Percentiles rank a stretch among this genome's conserved stretches.
These are phyloP conservation scores for Trachymyrmex cornetzi DNA, from an alignment of 1,140 invertebrate genomes.

Conservation along the genomic window DNA sequence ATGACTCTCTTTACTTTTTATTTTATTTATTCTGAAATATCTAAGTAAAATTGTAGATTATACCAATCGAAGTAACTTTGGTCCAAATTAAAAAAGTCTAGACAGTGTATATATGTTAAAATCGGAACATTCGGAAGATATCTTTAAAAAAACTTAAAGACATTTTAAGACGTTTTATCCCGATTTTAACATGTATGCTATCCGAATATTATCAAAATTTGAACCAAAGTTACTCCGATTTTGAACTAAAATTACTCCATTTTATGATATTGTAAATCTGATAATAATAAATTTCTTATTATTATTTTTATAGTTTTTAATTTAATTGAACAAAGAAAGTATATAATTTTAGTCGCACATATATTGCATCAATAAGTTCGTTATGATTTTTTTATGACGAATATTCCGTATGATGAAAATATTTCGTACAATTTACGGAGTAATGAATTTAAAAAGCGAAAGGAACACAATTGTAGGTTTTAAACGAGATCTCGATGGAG, in stretches of 20 bases:
- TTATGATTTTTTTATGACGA: background rate
- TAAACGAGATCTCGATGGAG: background rate
- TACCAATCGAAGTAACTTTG: too few relatives aligned
- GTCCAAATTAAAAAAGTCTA: too few relatives aligned
- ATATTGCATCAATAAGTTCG: background rate
- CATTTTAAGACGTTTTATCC: too few relatives aligned
- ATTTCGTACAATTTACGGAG: slow-evolving; percentile 19
- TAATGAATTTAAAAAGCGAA: slow-evolving; percentile 28
- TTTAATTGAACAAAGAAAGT: background rate
- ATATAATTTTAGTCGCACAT: background rate
- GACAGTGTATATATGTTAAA: too few relatives aligned
- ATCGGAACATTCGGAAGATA: too few relatives aligned
- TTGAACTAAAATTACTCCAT: too few relatives aligned
- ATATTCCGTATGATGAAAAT: background rate
- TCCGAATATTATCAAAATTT: too few relatives aligned
- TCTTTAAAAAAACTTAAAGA: too few relatives aligned
- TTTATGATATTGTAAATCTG: background rate
- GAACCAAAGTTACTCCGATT: too few relatives aligned
- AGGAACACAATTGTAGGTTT: slow-evolving; percentile 26
- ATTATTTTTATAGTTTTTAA: background rate
- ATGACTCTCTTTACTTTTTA: background rate
- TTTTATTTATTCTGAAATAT: background rate
- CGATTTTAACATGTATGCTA: too few relatives aligned
- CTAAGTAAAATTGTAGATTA: too few relatives aligned
- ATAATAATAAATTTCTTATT: too few relatives aligned